Base-by-base conservation (phyloP, 53 echinoderm and acorn worm genomes). In the Paracentrotus lividus region DNA sequence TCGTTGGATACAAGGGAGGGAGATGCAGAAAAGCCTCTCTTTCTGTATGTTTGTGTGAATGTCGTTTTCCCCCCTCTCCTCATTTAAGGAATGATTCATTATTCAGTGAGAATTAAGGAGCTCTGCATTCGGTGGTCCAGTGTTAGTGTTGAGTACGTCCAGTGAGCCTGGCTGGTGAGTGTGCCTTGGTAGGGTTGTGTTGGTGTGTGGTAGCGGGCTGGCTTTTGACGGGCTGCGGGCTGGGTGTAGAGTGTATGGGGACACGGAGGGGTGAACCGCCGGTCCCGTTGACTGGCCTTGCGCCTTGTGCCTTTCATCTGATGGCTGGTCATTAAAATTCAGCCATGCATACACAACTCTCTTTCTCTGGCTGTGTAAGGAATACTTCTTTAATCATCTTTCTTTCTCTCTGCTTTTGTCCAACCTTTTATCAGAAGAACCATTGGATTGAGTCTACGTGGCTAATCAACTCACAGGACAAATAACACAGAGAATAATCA, bases 61-160 rank as follows among this genome's bases (percentile, higher is more conserved):
- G 69, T 78, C 56, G 26, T 45, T 92, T 77, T 77, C 31, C 81
- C 21, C n/a, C 56, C 36, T 27, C 42, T 55, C 81, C 92, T 92
- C 92, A 44, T 92, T 92, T 92, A 78, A 44, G 92, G 81, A 77
- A 81, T 92, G 92, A 92, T 92, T 92, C 92, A 92, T 92, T 92
- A 92, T 92, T 78, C 92, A 75, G 92, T 92, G 92, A 92, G 78
- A 92, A 78, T 92, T 92, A 92, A 92, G 92, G 40, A 78, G 78
- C 92, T 92, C 77, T 92, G 92, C 92, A 92, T 92, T 92, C 57
- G 68, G 90, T 90, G 42, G 69, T 72, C 91, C 45, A 27, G 90
- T 58, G n/a, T n/a, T n/a, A 85, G 26, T 14, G 85, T 26, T 40
- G 58, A n/a, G n/a, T n/a, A 87, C 56, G 87, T 87, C 54, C 87